Evolutionary conservation across 2,113 vertebrate genomes (phyloP), one percentile per base, ranked within the genome.

Genomic region (Rafetus swinhoei): DNA sequence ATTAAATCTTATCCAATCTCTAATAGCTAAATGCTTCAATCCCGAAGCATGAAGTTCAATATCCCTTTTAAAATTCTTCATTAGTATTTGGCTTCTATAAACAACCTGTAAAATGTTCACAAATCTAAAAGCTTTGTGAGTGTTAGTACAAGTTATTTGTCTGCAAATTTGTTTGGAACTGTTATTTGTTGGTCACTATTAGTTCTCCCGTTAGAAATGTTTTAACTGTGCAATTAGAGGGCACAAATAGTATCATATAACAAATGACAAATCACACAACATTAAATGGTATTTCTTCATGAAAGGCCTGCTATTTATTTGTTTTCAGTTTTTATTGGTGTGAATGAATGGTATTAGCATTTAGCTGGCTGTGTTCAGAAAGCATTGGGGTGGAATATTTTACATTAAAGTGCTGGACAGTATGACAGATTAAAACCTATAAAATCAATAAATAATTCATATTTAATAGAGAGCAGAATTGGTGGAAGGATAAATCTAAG

Each of bases 361-460:
- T 93, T 95, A 39, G 85, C 80, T 72, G 25, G 45, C 93, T 95
- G 92, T 91, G 52, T 91, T 94, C 80, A 88, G 57, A 22, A 92
- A 79, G 85, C 87, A 72, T 53, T 90, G 45, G 22, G 89, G 62
- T 62, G 45, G 39, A 92, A 83, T 93, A 87, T 92, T 95, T 94
- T 90, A 24, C 60, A 69, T 89, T 86, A 45, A 94, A 85, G 12
- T 86, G 19, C 27, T 95, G 4, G 76, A 87, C 2, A 27, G 7
- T 81, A 4, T 60, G 72, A 82, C 77, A 93, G 81, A 82, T 95
- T 93, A 84, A 96, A 93, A 84, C 21, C 24, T 85, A n/a, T 53
- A 24, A 94, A 92, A 84, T 57, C 53, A 82, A 92, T 90, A 91
- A 95, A 91, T 95, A 89, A 91, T 96, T 95, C 27, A 82, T 88